Base-by-base conservation (phyloP, 64 coral and sea anemone species). In the Platygyra sinensis region DNA sequence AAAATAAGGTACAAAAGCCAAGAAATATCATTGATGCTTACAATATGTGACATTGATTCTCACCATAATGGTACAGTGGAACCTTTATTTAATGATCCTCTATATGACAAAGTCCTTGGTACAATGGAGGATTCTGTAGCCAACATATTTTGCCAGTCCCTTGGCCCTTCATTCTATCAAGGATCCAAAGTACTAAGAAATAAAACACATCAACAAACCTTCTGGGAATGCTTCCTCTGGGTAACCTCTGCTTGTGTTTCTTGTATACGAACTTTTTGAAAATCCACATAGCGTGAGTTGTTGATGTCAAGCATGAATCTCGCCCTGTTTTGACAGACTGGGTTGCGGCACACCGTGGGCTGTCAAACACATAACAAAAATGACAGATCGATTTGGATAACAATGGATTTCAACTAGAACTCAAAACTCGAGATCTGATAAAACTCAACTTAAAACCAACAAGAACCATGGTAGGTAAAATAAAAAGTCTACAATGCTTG, bases 211-310 rank as follows among this genome's bases (percentile, higher is more conserved):
- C 30, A 74, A 77, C 88, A n/a, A 67, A 99, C 97, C 97, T 99
- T 91, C 97, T 99, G 0, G 97, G 97, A 77, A 99, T 99, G 60
- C 94, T 95, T 59, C 97, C 97, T 73, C 91, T 87, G 17, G 97
- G 97, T 10, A 99, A 87, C 75, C n/a, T 99, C 97, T 67, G 94
- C 94, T 85, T 99, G 97, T 33, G 97, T 99, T 87, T 99, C 97
- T 60, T 99, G 97, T 20, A 99, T 90, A 39, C 97, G 76, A 22
- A 99, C 94, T 93, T 99, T 99, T 92, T 99, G 97, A 88, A 99
- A 99, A 91, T 99, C 97, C 30, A 99, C 97, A 86, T 96, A 99
- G 61, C 94, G 83, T 33, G 97, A 99, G 32, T 99, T 99, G 89
- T 99, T 96, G 14, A 96, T 92, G 82, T 99, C 97, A 11, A 99